A percentile compares a stretch with the other conserved stretches of the same genome.
Evolutionary conservation across 2,888 invertebrate species (phyloP).

Genomic region (Amiota communis): DNA sequence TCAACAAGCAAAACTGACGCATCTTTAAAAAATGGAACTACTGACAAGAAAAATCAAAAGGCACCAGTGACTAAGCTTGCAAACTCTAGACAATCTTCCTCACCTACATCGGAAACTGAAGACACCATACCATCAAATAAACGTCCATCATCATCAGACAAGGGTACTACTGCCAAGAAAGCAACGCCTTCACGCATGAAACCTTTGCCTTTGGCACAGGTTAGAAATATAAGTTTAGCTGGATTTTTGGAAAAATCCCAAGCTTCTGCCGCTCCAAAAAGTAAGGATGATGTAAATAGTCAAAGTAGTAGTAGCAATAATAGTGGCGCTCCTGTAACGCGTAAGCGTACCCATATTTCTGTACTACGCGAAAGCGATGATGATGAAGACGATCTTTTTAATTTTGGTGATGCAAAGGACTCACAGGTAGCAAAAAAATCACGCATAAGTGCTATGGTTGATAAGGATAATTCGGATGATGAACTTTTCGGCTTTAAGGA

Average conservation of each 20-base stretch:
- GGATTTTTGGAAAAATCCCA: conserved; percentile 62
- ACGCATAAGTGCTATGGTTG: conserved; percentile 11
- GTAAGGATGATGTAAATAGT: neutral
- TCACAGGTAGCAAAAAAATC: conserved; percentile 20
- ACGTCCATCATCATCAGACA: neutral
- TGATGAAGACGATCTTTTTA: conserved; percentile 65
- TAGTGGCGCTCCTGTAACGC: conserved; percentile 31
- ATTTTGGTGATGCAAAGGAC: conserved; percentile 53
- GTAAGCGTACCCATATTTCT: conserved; percentile 60
- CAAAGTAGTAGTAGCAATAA: conserved; percentile 16
- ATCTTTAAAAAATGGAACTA: neutral
- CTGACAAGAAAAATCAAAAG: neutral
- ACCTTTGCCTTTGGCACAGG: conserved; percentile 21
- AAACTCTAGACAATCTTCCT: neutral
- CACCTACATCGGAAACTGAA: neutral
- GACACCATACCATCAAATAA: neutral
- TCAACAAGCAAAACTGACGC: no score
- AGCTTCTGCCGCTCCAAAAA: neutral
- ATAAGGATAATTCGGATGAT: conserved; percentile 43
- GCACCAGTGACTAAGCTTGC: neutral
- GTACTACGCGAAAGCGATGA: conserved; percentile 61
- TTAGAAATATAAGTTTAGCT: conserved; percentile 38
- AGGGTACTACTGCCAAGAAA: neutral
- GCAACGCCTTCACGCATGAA: conserved; percentile 13
- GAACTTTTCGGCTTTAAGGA: conserved; percentile 53